These are phyloP conservation scores for Pollimyrus isidori DNA, from an alignment of 2,113 vertebrate genomes.

Conservation along the genomic window DNA sequence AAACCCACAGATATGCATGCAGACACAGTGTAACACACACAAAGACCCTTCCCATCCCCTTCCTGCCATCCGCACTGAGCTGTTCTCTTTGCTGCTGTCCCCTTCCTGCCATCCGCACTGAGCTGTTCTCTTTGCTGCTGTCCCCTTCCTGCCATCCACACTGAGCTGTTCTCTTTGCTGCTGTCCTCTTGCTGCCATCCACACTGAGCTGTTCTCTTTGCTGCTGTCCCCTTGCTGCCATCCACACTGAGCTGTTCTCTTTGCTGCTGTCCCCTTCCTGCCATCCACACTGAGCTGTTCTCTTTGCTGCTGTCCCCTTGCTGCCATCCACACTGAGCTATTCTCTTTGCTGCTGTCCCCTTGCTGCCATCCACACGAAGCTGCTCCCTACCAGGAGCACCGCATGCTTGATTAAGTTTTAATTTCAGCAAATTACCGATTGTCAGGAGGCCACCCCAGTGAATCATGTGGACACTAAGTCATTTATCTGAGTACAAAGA, in stretches of 20 bases:
- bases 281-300: too few relatives aligned
- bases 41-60: background rate
- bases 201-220: background rate
- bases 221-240: too few relatives aligned
- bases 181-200: background rate
- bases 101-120: background rate
- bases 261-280: too few relatives aligned
- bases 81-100: background rate
- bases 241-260: conserved; percentile 66
- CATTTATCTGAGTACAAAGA: conserved; percentile 67
- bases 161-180: background rate
- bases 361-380: conserved; percentile 31
- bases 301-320: too few relatives aligned
- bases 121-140: background rate
- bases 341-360: too few relatives aligned
- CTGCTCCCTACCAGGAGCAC: conserved; percentile 72
- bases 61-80: background rate
- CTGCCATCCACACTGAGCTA: too few relatives aligned
- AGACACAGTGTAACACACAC: background rate
- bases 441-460: conserved; percentile 59
- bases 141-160: background rate
- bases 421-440: conserved; percentile 82
- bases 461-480: conserved; percentile 63
- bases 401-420: conserved; percentile 83
- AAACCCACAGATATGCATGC: background rate